Base-by-base conservation (phyloP, 1,140 invertebrate genomes). In the Tetramorium alpestre region DNA sequence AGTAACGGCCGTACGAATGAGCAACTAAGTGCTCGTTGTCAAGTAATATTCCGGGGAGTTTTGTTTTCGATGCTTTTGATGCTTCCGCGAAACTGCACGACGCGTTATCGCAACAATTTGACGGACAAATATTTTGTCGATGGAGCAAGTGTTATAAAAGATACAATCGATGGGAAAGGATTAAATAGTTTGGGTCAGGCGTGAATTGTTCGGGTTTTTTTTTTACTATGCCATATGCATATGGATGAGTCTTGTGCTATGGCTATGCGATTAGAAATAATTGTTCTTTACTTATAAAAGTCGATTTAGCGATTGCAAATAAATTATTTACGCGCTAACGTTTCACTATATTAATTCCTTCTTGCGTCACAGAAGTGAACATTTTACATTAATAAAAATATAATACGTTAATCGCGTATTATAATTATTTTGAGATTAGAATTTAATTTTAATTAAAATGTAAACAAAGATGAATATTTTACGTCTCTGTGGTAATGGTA, bases 171-270 rank as follows among this genome's bases (percentile, higher is more conserved):
- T 72, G 49, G 33, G 62, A 87, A 88, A 62, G 81, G 87, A 88
- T 89, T 88, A 89, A 89, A 89, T 41, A 73, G 88, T 86, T 84
- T 86, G 67, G 73, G 51, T 88, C 73, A 85, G 51, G 56, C 28
- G n/a, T 33, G 76, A 33, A 13, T 60, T 6, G 67, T 22, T 77
- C 80, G 28, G 22, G 22, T 62, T 67, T 54, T 88, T 54, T 88
- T 89, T 88, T 72, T 80, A 88, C 56, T 69, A 75, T 28, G 3
- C 18, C 33, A 3, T 8, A 41, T 25, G 56, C 86, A 88, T 75
- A 67, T 67, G 49, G 60, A 51, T 44, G 60, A 44, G 41, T 13
- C 60, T 60, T 33, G 49, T 51, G 60, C 25, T 41, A 18, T 10
- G 10, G 5, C 44, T 28, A 13, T 11, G 64, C 60, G 47, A 33